These are phyloP conservation scores for Saturnia pavonia DNA, from an alignment of 2,888 invertebrate genomes.

Conservation along the genomic window DNA sequence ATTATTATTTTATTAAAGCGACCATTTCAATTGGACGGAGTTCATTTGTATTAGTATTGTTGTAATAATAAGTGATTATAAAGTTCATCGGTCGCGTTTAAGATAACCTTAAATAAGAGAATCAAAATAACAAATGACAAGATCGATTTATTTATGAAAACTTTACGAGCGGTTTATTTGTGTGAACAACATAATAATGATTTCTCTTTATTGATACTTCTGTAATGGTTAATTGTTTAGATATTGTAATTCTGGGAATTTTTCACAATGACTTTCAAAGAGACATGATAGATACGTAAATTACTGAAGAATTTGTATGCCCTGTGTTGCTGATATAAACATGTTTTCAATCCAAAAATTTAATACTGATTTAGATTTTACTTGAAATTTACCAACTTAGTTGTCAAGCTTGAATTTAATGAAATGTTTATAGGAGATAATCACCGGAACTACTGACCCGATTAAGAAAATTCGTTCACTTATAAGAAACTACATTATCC, in stretches of 20 bases:
- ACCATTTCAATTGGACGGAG: slow-evolving; percentile 36
- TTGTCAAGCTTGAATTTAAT: background rate
- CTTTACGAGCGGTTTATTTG: background rate
- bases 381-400: background rate
- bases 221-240: background rate
- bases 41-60: slow-evolving; percentile 16
- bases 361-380: background rate
- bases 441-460: no score
- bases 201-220: background rate
- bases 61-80: slow-evolving; percentile 24
- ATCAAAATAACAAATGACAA: slow-evolving; percentile 19
- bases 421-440: no score
- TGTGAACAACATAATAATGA: background rate
- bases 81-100: slow-evolving; percentile 5
- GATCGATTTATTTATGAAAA: slow-evolving; percentile 22
- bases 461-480: no score
- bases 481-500: no score
- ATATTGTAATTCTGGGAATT: background rate
- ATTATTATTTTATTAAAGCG: slow-evolving; percentile 55
- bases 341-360: background rate
- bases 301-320: background rate
- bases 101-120: slow-evolving; percentile 11
- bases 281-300: background rate
- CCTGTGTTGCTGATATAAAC: background rate
- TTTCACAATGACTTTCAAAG: background rate